Base-by-base conservation (phyloP, 2,888 invertebrate genomes). In the Furcula furcula region DNA sequence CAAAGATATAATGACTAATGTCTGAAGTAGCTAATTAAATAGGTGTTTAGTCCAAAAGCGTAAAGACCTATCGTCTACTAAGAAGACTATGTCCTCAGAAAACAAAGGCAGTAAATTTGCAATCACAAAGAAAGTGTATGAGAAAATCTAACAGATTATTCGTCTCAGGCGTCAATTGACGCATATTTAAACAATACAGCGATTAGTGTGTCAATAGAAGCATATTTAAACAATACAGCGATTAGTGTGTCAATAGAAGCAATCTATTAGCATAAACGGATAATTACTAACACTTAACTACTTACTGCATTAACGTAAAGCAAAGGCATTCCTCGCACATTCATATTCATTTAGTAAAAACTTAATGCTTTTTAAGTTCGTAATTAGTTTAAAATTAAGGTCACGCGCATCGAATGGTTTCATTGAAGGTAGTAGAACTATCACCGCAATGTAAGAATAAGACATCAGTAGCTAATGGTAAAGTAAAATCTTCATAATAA, bases 241-340 rank as follows among this genome's bases (percentile, higher is more conserved):
- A 78, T 77, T 75, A 74, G 73, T 79, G 63, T 76, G 76, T 76
- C 74, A 78, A 76, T 74, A 72, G 71, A 77, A 71, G 66, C 72
- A 72, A 53, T 45, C 55, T 53, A 58, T 65, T 65, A 67, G 49
- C 55, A 25, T 41, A 46, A 54, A 55, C 34, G 50, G 47, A 58
- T 65, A 68, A 69, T 70, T 66, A 67, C 54, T 30, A 31, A 23
- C 40, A 45, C 38, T 56, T 56, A 56, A 34, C 36, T 26, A 4
- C 6, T n/a, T n/a, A n/a, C n/a, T n/a, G 13, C 34, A 51, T 48
- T 13, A 13, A 2, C 10, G 25, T 52, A 10, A 18, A 45, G 28
- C 29, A 11, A 19, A 43, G 27, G 29, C 29, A 30, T 40, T 35
- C 44, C 34, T 46, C 29, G 28, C 29, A 32, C 56, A 28, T 26